These are phyloP conservation scores for Scolopax mira DNA, from an alignment of 2,113 vertebrate genomes.

Conservation along the genomic window DNA sequence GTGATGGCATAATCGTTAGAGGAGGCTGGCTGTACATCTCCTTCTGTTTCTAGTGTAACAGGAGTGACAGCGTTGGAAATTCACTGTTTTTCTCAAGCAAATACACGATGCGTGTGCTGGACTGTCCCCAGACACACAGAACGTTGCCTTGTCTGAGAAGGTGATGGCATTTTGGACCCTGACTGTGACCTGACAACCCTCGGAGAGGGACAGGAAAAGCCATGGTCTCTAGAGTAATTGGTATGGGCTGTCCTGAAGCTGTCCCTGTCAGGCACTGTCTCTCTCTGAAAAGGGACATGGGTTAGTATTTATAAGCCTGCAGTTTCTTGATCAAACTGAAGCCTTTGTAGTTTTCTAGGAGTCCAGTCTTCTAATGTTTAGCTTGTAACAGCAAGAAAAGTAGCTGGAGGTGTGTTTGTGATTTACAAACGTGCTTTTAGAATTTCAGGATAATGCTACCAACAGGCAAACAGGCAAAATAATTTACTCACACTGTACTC, in stretches of 20 bases:
- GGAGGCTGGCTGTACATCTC: background rate
- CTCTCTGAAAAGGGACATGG: background rate
- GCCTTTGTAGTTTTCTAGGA: background rate
- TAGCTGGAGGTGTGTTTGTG: background rate
- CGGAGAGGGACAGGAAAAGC: background rate
- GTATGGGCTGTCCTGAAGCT: background rate
- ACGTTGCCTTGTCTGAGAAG: background rate
- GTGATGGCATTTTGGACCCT: background rate
- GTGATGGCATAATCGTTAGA: background rate
- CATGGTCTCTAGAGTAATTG: background rate
- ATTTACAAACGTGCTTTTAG: background rate
- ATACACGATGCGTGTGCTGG: rapidly evolving
- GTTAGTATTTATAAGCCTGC: background rate
- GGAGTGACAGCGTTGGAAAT: background rate
- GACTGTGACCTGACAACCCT: background rate
- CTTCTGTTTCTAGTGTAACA: background rate
- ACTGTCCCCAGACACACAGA: background rate
- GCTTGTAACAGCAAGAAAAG: background rate
- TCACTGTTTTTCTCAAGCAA: background rate
- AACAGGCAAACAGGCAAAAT: background rate
- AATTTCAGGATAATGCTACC: background rate
- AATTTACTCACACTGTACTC: background rate
- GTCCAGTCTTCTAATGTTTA: background rate
- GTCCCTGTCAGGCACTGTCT: background rate
- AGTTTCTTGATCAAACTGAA: background rate